Conservation (phyloP, 2,113 vertebrate genomes). For the Turdus rufiventris region DNA sequence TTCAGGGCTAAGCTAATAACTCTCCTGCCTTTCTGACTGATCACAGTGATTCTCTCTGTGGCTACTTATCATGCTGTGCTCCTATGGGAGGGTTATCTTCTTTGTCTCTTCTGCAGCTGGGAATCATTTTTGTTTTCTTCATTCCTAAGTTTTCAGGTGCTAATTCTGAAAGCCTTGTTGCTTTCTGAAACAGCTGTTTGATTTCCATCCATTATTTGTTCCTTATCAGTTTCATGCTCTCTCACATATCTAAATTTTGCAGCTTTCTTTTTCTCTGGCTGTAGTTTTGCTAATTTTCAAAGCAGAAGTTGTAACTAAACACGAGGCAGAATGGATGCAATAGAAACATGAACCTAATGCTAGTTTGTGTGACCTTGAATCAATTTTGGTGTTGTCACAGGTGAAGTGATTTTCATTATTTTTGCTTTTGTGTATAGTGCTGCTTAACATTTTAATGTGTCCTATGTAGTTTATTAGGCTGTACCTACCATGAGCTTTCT, state of each 20-base stretch:
- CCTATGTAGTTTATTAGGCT: not conserved
- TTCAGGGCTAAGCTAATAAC: constrained; percentile 99
- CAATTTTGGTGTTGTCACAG: not conserved
- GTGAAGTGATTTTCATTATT: not conserved
- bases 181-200: not conserved
- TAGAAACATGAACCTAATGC: not conserved
- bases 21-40: constrained; percentile 94
- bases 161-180: not conserved
- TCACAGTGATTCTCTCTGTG: constrained; percentile 69
- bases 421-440: not conserved
- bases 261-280: not conserved
- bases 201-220: not conserved
- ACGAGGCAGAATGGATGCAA: not conserved
- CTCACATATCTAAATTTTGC: not conserved
- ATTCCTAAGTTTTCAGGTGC: not conserved
- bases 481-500: not conserved
- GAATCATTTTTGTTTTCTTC: constrained; percentile 24
- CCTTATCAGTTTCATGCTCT: not conserved
- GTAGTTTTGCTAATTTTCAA: not conserved
- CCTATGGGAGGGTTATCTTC: constrained; percentile 64
- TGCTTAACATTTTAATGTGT: not conserved
- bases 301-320: not conserved
- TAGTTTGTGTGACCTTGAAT: not conserved
- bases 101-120: constrained; percentile 65
- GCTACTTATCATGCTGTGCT: constrained; percentile 72